Base-by-base conservation (phyloP, 2,113 vertebrate species). In the Pleuronectes platessa region DNA sequence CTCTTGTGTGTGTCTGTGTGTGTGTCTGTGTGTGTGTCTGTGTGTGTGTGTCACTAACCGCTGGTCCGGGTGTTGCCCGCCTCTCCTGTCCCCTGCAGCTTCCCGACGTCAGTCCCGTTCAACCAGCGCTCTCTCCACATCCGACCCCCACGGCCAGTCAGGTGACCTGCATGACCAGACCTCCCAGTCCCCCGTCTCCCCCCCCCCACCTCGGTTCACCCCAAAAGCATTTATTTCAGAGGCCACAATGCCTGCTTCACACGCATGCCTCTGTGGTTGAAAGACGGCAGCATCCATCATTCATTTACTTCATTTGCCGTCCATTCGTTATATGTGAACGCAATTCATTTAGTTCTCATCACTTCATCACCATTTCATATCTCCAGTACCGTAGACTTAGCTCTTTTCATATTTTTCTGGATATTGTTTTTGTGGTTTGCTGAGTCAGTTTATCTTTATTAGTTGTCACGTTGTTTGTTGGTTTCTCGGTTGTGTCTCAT, bases 91-190 rank as follows among this genome's bases (percentile, higher is more conserved):
- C 95, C 95, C 95, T 91, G 93, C 98, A 99, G 98, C 96, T 92
- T 98, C 98, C 94, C 97, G 98, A 96, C 97, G 97, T 89, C 97
- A 98, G 94, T 99, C 98, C 94, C 97, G 98, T 91, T 99, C 98
- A 93, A 99, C 98, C 97, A 99, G 98, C 84, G 98, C 98, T 89
- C 96, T 99, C 88, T 97, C 98, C 95, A 95, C 98, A 93, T 94
- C 97, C 88, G 97, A 99, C 89, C 96, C 97, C 93, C 95, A 97
- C 91, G 94, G 97, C 95, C 97, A 97, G 96, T 97, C 98, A 99
- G 97, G 98, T 99, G 98, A 99, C 96, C 95, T 96, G 96, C 98
- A 98, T 96, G 96, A 87, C 68, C 85, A 68, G 62, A 76, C 59
- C 54, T 7, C 18, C 27, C 20, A 5, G 24, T 58, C 11, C 49